A percentile compares a stretch with the other conserved stretches of the same genome.
These are phyloP conservation scores for Planococcus citri DNA, from an alignment of 1,140 invertebrate genomes.

Conservation along the genomic window DNA sequence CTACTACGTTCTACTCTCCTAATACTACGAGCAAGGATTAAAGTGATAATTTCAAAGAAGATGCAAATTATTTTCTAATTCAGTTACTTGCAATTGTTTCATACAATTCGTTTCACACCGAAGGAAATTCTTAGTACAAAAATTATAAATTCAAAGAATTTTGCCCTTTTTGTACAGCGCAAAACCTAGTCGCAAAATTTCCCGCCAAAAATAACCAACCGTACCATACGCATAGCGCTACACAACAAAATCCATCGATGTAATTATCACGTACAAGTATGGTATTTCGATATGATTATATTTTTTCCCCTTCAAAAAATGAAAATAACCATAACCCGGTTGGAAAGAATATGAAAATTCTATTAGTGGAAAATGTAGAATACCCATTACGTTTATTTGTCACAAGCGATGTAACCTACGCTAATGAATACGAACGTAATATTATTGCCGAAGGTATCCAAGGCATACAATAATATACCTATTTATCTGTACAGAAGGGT, in stretches of 20 bases:
- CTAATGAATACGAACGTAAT: not conserved
- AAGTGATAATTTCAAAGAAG: not conserved
- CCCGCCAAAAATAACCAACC: not conserved
- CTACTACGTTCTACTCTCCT: constrained; percentile 1
- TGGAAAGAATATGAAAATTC: not conserved
- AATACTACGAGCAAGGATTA: not conserved
- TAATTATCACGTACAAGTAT: not conserved
- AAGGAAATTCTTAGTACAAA: not conserved
- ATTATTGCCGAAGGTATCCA: not conserved
- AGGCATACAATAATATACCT: not conserved
- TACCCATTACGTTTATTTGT: not conserved
- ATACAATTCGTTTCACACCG: not conserved
- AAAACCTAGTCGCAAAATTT: not conserved
- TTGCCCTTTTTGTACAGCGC: not conserved
- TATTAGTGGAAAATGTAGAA: not conserved
- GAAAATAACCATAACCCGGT: not conserved
- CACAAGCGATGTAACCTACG: not conserved
- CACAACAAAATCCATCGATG: not conserved
- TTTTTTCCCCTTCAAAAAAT: not conserved
- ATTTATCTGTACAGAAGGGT: not conserved
- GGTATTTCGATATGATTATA: not conserved
- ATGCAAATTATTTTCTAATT: not conserved
- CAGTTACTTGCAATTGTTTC: not conserved
- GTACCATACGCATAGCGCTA: no score
- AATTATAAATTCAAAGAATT: not conserved